Conservation (phyloP, 2,888 invertebrate species). For the Neuroscelio doddi region DNA sequence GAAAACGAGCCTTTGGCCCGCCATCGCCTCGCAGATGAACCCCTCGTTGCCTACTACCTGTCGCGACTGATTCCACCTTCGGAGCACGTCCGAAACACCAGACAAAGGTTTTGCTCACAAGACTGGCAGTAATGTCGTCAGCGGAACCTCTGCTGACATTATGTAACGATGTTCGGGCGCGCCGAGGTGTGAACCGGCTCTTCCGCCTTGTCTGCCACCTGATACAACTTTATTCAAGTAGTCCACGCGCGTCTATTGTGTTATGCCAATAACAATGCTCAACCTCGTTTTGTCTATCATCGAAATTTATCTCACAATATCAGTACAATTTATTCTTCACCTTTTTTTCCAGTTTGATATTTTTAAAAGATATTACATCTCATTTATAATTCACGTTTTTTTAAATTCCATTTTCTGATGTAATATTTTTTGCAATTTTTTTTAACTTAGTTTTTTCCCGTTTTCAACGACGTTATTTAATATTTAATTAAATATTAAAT, state of each 20-base stretch:
- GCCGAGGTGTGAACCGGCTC: slow-evolving; percentile 61
- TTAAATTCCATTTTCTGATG: too few relatives aligned
- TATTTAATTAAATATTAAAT: too few relatives aligned
- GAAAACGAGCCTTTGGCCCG: slow-evolving; percentile 45
- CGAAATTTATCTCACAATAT: too few relatives aligned
- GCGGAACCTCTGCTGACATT: slow-evolving; percentile 55
- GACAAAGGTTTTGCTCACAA: slow-evolving; percentile 59
- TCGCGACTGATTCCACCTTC: slow-evolving; percentile 32
- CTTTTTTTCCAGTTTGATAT: too few relatives aligned
- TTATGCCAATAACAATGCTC: not conserved
- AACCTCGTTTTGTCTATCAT: slow-evolving; percentile 2
- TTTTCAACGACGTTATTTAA: too few relatives aligned
- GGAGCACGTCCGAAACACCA: slow-evolving; percentile 36
- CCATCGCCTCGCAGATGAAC: slow-evolving; percentile 2
- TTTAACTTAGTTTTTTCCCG: too few relatives aligned
- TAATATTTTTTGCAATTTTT: too few relatives aligned
- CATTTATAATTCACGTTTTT: too few relatives aligned
- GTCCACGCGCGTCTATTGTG: slow-evolving; percentile 37
- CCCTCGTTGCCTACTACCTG: slow-evolving; percentile 17
- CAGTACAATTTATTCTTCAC: too few relatives aligned
- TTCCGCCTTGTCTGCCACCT: slow-evolving; percentile 54
- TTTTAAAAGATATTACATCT: too few relatives aligned
- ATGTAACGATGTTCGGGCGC: slow-evolving; percentile 61
- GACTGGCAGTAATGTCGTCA: slow-evolving; percentile 58
- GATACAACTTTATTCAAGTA: slow-evolving; percentile 43